Evolutionary conservation across 2,797 vertebrate species (phyloP).

Genomic region (Oceanodroma leucorhoa): DNA sequence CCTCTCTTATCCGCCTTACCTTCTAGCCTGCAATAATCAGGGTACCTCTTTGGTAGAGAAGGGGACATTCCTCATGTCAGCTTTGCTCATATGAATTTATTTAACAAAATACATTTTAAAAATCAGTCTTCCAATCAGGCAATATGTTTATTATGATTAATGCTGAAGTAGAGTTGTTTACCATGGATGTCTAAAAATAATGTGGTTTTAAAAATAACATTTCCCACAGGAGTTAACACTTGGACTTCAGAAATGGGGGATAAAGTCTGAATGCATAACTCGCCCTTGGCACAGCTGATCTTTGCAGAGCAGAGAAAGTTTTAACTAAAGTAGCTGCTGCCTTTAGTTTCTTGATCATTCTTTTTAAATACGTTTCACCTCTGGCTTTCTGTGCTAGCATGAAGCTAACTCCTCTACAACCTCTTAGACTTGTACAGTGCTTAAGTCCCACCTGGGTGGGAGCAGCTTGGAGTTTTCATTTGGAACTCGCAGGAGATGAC

Average conservation of each 20-base stretch:
- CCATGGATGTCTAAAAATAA: not conserved
- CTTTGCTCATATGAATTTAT: not conserved
- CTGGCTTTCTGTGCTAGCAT: not conserved
- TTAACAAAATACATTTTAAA: not conserved
- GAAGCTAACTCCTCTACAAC: not conserved
- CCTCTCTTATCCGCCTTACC: not conserved
- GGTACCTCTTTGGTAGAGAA: not conserved
- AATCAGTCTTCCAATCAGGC: not conserved
- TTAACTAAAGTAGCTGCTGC: not conserved
- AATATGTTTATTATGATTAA: not conserved
- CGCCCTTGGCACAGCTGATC: not conserved
- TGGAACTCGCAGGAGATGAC: not conserved
- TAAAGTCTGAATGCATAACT: not conserved
- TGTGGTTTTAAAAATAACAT: not conserved
- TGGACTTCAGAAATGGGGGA: not conserved
- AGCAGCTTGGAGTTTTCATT: not conserved
- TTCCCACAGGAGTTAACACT: not conserved
- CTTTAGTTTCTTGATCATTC: not conserved
- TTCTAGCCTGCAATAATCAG: not conserved
- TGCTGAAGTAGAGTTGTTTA: not conserved
- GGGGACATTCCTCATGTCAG: not conserved
- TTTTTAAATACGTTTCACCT: not conserved
- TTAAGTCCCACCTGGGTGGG: not conserved
- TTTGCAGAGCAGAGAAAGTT: not conserved
- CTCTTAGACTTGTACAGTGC: not conserved